Percentiles rank a stretch among this genome's conserved stretches.
Conservation (phyloP, 2,888 invertebrate species). For the Eupithecia insigniata region DNA sequence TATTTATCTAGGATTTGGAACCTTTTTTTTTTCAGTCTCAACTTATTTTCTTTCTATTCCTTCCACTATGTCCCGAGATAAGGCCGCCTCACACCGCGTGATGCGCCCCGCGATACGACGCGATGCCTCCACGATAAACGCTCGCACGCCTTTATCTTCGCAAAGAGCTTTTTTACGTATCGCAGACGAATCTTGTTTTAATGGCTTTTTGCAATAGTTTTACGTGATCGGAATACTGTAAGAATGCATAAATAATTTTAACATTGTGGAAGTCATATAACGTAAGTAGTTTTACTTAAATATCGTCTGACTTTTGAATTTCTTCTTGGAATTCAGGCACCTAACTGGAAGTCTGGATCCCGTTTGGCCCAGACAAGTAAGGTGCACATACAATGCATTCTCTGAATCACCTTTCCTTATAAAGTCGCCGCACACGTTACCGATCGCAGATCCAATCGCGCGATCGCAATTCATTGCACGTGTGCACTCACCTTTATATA, state of each 20-base stretch:
- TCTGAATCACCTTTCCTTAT: constrained; percentile 47
- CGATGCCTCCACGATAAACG: constrained; percentile 62
- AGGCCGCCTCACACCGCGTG: constrained; percentile 46
- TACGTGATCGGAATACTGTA: constrained; percentile 55
- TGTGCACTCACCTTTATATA: constrained; percentile 31
- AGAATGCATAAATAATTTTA: constrained; percentile 13
- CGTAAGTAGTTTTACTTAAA: not conserved
- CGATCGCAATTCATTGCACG: constrained; percentile 29
- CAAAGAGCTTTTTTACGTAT: constrained; percentile 67
- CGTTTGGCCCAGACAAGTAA: constrained; percentile 20
- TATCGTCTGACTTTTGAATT: not conserved
- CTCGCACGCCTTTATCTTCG: constrained; percentile 69
- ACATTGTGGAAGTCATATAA: not conserved
- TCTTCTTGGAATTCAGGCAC: constrained; percentile 2
- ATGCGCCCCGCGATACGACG: constrained; percentile 61
- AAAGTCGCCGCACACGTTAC: constrained; percentile 64
- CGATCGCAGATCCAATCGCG: constrained; percentile 57
- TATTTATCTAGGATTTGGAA: too few relatives aligned
- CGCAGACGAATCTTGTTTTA: constrained; percentile 66
- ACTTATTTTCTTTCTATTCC: constrained; percentile 16
- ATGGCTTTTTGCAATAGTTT: constrained; percentile 68
- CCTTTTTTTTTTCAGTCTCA: not conserved
- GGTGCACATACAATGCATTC: constrained; percentile 20
- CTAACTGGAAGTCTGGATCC: not conserved
- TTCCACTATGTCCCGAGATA: constrained; percentile 35